Evolutionary conservation across 2,888 invertebrate species (phyloP).

Genomic region (Plemyria rubiginata): DNA sequence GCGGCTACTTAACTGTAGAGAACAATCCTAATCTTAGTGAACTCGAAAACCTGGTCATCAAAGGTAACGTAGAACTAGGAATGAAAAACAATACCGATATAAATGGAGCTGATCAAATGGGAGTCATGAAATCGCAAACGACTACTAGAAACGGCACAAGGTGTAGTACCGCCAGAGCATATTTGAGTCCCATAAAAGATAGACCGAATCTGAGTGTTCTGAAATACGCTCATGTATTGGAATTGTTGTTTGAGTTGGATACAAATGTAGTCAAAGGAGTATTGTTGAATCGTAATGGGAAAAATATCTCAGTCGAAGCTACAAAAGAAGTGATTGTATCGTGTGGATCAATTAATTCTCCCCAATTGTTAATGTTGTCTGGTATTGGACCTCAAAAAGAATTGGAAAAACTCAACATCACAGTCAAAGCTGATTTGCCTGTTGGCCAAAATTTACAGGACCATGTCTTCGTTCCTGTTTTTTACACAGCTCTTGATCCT

Average conservation of each 20-base stretch:
- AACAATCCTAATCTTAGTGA: slow-evolving; percentile 47
- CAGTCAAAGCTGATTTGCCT: slow-evolving; percentile 70
- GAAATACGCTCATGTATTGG: slow-evolving; percentile 81
- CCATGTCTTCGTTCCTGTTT: slow-evolving; percentile 71
- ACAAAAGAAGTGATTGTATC: slow-evolving; percentile 81
- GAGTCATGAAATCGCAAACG: slow-evolving; percentile 69
- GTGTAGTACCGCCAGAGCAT: slow-evolving; percentile 83
- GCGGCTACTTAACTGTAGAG: slow-evolving; percentile 71
- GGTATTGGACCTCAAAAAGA: slow-evolving; percentile 79
- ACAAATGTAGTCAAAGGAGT: slow-evolving; percentile 75
- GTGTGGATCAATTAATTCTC: slow-evolving; percentile 79
- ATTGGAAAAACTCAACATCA: slow-evolving; percentile 64
- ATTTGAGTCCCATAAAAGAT: slow-evolving; percentile 66
- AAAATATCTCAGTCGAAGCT: slow-evolving; percentile 59
- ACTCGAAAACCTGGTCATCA: slow-evolving; percentile 59
- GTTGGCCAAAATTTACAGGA: slow-evolving; percentile 83
- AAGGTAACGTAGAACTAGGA: slow-evolving; percentile 75
- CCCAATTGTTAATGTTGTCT: slow-evolving; percentile 80
- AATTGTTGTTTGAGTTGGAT: slow-evolving; percentile 78
- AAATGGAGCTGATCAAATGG: slow-evolving; percentile 76
- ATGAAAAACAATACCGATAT: slow-evolving; percentile 60
- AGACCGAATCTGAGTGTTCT: slow-evolving; percentile 73
- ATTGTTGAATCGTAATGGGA: slow-evolving; percentile 61
- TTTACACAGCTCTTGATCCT: slow-evolving; percentile 56
- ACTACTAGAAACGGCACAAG: slow-evolving; percentile 76